Percentiles rank a stretch among this genome's conserved stretches.
phyloP scores from a whole-genome alignment of 2,888 invertebrate genomes.

The Hirtodrosophila histrioides region DNA sequence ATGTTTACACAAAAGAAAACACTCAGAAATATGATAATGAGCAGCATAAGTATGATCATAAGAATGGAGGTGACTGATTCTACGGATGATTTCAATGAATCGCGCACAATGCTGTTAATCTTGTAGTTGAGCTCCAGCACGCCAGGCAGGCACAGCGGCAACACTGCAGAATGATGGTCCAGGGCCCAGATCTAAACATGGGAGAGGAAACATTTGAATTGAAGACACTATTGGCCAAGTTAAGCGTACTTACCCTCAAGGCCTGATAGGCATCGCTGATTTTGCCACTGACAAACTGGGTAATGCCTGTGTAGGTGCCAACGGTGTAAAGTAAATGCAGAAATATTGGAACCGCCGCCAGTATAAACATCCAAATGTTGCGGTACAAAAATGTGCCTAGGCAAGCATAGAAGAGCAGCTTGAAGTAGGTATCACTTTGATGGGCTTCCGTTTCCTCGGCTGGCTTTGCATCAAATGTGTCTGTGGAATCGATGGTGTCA shows the following conservation, averaged over 20 bases:
- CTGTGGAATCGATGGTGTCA: slow-evolving; percentile 78
- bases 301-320: slow-evolving; percentile 80
- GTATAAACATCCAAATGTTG: slow-evolving; percentile 91
- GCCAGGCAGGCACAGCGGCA: slow-evolving; percentile 92
- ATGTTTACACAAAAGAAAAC: slow-evolving; percentile 91
- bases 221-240: no score
- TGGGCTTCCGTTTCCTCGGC: slow-evolving; percentile 81
- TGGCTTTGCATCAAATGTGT: slow-evolving; percentile 64
- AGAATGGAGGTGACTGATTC: slow-evolving; percentile 94
- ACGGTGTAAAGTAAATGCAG: slow-evolving; percentile 79
- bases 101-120: slow-evolving; percentile 87
- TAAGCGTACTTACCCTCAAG: slow-evolving; percentile 51
- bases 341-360: slow-evolving; percentile 90
- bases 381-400: slow-evolving; percentile 93
- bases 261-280: slow-evolving; percentile 65
- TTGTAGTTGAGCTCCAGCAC: slow-evolving; percentile 89
- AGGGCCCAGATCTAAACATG: slow-evolving; percentile 85
- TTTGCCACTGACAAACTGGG: slow-evolving; percentile 74
- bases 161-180: slow-evolving; percentile 87
- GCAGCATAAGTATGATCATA: slow-evolving; percentile 93
- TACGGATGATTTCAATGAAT: slow-evolving; percentile 89
- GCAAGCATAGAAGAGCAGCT: slow-evolving; percentile 92
- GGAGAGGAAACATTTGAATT: background rate
- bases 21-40: slow-evolving; percentile 91
- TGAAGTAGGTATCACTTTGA: slow-evolving; percentile 90